phyloP scores from a whole-genome alignment of 2,888 invertebrate species.

The Gisinianus flammeolus region DNA sequence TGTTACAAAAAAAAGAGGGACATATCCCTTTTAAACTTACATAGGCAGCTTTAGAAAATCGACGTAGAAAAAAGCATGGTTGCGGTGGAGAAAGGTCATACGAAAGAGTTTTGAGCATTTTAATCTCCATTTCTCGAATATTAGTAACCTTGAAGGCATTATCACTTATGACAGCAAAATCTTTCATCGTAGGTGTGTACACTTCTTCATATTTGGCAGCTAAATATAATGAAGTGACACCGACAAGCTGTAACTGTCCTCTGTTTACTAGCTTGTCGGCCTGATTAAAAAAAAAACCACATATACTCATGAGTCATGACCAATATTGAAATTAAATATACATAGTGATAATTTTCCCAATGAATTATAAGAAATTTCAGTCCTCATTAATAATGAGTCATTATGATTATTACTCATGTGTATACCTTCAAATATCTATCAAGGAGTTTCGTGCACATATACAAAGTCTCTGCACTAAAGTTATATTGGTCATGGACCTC shows the following conservation, averaged over 20 bases:
- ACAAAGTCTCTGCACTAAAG: constrained; percentile 85
- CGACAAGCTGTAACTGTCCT: constrained; percentile 82
- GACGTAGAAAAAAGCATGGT: constrained; percentile 85
- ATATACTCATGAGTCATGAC: neutral
- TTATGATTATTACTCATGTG: no score
- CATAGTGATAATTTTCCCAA: neutral
- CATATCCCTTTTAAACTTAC: constrained; percentile 23
- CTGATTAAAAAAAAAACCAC: constrained; percentile 62
- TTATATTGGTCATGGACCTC: constrained; percentile 89
- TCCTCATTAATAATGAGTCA: neutral
- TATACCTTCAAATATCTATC: constrained; percentile 85
- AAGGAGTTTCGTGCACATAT: constrained; percentile 83
- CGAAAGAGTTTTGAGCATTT: constrained; percentile 76
- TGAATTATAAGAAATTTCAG: neutral
- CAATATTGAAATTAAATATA: neutral
- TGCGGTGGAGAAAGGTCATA: constrained; percentile 85
- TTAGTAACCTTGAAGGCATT: constrained; percentile 80
- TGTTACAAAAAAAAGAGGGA: neutral
- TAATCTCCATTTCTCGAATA: constrained; percentile 80
- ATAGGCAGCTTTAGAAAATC: constrained; percentile 69
- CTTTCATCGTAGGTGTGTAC: constrained; percentile 81
- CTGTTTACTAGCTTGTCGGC: constrained; percentile 69
- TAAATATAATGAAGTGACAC: constrained; percentile 85
- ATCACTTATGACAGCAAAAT: constrained; percentile 91
- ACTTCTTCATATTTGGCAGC: constrained; percentile 96